Evolutionary conservation across 2,888 invertebrate species (phyloP).

Genomic region (Phrixothrix hirtus): DNA sequence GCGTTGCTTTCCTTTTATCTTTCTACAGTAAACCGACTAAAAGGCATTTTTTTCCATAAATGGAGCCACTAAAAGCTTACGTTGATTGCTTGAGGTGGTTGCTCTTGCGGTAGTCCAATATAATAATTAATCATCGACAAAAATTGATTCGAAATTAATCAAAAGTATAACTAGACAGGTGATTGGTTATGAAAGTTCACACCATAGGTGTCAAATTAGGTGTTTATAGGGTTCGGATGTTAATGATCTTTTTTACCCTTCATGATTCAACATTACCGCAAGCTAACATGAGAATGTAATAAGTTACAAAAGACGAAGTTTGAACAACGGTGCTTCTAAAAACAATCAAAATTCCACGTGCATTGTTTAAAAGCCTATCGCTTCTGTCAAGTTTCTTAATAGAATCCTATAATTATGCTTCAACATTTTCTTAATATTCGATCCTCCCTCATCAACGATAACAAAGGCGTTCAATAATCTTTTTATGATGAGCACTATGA

Average conservation of each 20-base stretch:
- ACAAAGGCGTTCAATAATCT: constrained; percentile 49
- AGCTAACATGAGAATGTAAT: constrained; percentile 8
- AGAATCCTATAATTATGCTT: constrained; percentile 44
- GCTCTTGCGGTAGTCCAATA: constrained; percentile 42
- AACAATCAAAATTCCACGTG: constrained; percentile 39
- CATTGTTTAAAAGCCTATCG: constrained; percentile 39
- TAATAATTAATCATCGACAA: constrained; percentile 55
- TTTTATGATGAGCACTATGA: constrained; percentile 47
- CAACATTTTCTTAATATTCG: constrained; percentile 46
- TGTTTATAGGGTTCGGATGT: constrained; percentile 44
- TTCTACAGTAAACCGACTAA: constrained; percentile 5
- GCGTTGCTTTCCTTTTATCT: constrained; percentile 5
- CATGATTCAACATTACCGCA: constrained; percentile 20
- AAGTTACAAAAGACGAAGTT: constrained; percentile 15
- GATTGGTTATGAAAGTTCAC: constrained; percentile 56
- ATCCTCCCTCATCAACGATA: constrained; percentile 49
- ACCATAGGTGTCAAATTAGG: constrained; percentile 57
- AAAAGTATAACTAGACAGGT: constrained; percentile 58
- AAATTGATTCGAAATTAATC: constrained; percentile 59
- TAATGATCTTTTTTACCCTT: constrained; percentile 26
- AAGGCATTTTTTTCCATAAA: constrained; percentile 17
- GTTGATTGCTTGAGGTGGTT: constrained; percentile 39
- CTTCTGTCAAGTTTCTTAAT: constrained; percentile 43
- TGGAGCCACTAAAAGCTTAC: constrained; percentile 21
- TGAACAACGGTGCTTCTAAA: constrained; percentile 25